Percentiles rank a stretch among this genome's conserved stretches.
phyloP scores from a whole-genome alignment of 1,140 invertebrate species.

The Dendrolimus kikuchii region DNA sequence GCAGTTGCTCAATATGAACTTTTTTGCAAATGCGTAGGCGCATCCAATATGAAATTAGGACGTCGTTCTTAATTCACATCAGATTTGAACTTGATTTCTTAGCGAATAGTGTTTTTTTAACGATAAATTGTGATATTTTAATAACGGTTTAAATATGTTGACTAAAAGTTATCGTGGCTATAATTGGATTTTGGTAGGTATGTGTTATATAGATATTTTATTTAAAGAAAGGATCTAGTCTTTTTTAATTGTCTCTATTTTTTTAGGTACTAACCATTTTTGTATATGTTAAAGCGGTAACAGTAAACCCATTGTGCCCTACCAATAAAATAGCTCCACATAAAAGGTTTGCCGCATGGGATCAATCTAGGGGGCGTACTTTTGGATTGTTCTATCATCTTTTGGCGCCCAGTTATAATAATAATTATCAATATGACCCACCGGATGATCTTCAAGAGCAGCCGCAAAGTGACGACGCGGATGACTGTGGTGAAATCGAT shows the following conservation, averaged over 20 bases:
- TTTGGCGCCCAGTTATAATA: conserved; percentile 22
- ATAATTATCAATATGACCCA: conserved; percentile 7
- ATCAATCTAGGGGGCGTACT: conserved; percentile 29
- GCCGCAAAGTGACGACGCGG: conserved; percentile 38
- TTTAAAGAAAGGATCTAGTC: neutral
- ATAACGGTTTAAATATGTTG: no score
- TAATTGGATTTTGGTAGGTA: no score
- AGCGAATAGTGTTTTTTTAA: no score
- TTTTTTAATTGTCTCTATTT: conserved; percentile 6
- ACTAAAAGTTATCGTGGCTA: no score
- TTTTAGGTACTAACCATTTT: conserved; percentile 33
- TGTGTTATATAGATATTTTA: no score
- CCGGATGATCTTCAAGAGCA: conserved; percentile 36
- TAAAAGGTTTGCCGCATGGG: conserved; percentile 17
- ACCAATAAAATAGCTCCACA: conserved; percentile 65
- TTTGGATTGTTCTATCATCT: conserved; percentile 46
- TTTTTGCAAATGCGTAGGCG: no score
- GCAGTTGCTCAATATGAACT: no score
- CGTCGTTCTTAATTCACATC: no score
- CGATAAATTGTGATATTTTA: no score
- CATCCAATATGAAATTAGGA: no score
- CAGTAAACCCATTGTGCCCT: conserved; percentile 52
- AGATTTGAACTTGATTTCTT: no score
- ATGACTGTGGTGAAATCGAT: conserved; percentile 58
- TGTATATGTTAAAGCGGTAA: conserved; percentile 30